These are phyloP conservation scores for Furcifer pardalis DNA, from an alignment of 2,797 vertebrate species.

Conservation along the genomic window DNA sequence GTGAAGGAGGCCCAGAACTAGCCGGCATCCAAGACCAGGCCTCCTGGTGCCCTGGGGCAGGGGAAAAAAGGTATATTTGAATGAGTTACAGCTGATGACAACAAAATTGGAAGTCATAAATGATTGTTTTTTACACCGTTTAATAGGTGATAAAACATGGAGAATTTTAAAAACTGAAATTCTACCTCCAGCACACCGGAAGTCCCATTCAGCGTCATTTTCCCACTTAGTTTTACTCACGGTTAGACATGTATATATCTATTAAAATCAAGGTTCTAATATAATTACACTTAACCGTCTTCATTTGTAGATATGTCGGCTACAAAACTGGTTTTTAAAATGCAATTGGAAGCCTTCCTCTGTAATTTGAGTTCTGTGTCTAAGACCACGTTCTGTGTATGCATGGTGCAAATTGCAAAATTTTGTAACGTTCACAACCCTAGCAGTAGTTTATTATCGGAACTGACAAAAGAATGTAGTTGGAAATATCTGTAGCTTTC, in stretches of 20 bases:
- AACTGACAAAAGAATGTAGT: background rate
- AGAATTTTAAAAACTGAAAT: background rate
- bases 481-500: background rate
- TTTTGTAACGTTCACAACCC: background rate
- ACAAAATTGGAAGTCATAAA: background rate
- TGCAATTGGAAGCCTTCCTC: background rate
- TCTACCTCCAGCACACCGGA: background rate
- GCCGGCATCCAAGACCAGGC: no score
- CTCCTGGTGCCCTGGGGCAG: no score
- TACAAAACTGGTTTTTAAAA: conserved; percentile 1
- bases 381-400: background rate
- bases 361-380: background rate
- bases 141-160: background rate
- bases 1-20: no score
- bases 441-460: background rate
- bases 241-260: background rate
- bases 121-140: background rate
- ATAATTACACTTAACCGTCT: background rate
- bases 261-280: background rate
- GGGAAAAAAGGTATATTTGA: no score
- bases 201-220: background rate
- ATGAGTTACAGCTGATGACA: no score
- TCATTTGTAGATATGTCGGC: background rate
- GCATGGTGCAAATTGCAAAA: background rate
- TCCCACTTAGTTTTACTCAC: background rate